Conservation (phyloP, 2,113 vertebrate species). For the Nipponia nippon region DNA sequence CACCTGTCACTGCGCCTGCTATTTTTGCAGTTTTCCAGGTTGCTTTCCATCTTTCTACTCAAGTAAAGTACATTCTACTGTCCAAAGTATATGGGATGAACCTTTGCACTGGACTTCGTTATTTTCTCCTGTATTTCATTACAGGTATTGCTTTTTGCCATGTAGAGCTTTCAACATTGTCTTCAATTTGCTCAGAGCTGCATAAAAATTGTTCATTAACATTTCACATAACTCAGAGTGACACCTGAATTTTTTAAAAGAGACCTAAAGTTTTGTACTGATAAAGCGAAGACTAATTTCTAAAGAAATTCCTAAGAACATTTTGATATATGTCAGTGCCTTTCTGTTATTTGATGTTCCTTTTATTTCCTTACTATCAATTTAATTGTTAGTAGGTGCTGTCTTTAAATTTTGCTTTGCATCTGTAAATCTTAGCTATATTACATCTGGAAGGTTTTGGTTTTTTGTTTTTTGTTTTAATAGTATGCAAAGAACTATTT, state of each 20-base stretch:
- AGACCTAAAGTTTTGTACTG: neutral
- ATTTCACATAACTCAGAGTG: neutral
- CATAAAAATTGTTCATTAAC: neutral
- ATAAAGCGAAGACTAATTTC: neutral
- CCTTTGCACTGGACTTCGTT: neutral
- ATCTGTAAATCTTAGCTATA: neutral
- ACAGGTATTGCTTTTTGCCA: neutral
- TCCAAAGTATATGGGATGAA: neutral
- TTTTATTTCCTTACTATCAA: neutral
- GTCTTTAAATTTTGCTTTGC: neutral
- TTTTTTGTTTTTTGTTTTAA: neutral
- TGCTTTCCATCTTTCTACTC: neutral
- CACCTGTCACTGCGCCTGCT: neutral
- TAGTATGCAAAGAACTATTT: neutral
- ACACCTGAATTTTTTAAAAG: neutral
- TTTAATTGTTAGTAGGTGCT: neutral
- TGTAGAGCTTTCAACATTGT: neutral
- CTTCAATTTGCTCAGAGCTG: neutral
- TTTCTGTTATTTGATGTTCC: neutral
- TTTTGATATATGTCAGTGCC: neutral
- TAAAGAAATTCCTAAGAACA: neutral
- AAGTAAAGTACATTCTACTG: neutral
- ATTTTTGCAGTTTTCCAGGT: neutral
- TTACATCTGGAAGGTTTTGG: neutral
- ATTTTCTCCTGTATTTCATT: neutral